Evolutionary conservation across 2,888 invertebrate genomes (phyloP).

Genomic region (Malthinus flaveolus): DNA sequence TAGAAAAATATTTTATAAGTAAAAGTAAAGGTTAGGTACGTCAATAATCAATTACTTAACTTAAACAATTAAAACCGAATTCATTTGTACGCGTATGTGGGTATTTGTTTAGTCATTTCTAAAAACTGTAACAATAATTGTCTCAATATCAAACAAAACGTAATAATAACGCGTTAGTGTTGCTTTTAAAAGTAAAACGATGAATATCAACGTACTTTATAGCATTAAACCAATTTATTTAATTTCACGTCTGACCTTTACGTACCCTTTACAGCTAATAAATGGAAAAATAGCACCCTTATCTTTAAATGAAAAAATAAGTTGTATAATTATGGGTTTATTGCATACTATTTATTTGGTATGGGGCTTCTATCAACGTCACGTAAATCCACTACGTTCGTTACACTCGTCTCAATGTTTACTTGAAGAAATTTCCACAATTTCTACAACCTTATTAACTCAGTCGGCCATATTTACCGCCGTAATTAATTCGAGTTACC

Average conservation of each 20-base stretch:
- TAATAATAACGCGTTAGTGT: too few relatives aligned
- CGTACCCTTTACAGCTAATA: constrained; percentile 2
- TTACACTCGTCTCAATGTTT: constrained; percentile 5
- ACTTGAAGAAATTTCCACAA: constrained; percentile 7
- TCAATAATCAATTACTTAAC: too few relatives aligned
- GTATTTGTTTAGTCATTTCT: too few relatives aligned
- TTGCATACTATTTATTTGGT: not conserved
- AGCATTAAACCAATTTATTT: constrained; percentile 7
- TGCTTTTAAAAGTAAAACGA: not conserved
- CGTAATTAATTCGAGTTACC: not conserved
- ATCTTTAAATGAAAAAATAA: not conserved
- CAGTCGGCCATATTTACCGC: not conserved
- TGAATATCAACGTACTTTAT: not conserved
- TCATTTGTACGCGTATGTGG: too few relatives aligned
- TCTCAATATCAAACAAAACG: too few relatives aligned
- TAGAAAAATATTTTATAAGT: too few relatives aligned
- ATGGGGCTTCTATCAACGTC: constrained; percentile 6
- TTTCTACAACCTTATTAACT: not conserved
- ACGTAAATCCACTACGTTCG: not conserved
- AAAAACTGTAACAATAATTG: too few relatives aligned
- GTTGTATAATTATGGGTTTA: not conserved
- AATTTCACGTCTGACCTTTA: not conserved
- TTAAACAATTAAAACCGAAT: too few relatives aligned
- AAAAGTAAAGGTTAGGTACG: too few relatives aligned
- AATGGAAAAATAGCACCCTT: not conserved